Evolutionary conservation across 2,888 invertebrate genomes (phyloP), one percentile per base, ranked within the genome.

Genomic region (Trisateles emortualis): DNA sequence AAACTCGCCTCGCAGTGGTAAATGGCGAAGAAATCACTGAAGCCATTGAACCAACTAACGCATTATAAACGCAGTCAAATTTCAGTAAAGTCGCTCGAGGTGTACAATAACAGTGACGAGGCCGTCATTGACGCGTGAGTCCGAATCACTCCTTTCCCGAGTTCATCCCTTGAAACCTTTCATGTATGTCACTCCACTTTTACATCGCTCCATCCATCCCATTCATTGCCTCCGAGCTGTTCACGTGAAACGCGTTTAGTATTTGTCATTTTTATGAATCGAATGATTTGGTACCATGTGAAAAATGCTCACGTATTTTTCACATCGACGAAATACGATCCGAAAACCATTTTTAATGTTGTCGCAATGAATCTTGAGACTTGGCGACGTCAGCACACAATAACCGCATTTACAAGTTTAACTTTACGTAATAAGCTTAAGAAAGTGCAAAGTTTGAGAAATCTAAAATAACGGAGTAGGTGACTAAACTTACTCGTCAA

Each of bases 391-490:
- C 46, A 54, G 53, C 52, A 57, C 43, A 70, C 63, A 54, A 59
- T 41, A 43, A 53, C 41, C 52, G 22, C 29, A 46, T 52, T 64
- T 47, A 51, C 13, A 66, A 61, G 42, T 63, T 64, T 42, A 47
- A 42, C 50, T 62, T 64, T 62, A 61, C 55, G 54, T 56, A 68
- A 59, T 57, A 62, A 64, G 59, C 59, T 62, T 22, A 45, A 47
- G 65, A 53, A 69, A 71, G 68, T 64, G 64, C 52, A 45, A 71
- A 69, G 72, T 69, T 69, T 54, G 55, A 41, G 47, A 14, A 62
- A 71, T 62, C 55, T 62, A 55, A 68, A 71, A 62, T 68, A 64
- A 55, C 51, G 38, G 48, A 51, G 61, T 52, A 61, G 61, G 47
- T 59, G 68, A 59, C 64, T 39, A 49, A 64, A 68, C 54, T 64